These are phyloP conservation scores for Rhineura floridana DNA, from an alignment of 2,113 vertebrate species.

Conservation along the genomic window DNA sequence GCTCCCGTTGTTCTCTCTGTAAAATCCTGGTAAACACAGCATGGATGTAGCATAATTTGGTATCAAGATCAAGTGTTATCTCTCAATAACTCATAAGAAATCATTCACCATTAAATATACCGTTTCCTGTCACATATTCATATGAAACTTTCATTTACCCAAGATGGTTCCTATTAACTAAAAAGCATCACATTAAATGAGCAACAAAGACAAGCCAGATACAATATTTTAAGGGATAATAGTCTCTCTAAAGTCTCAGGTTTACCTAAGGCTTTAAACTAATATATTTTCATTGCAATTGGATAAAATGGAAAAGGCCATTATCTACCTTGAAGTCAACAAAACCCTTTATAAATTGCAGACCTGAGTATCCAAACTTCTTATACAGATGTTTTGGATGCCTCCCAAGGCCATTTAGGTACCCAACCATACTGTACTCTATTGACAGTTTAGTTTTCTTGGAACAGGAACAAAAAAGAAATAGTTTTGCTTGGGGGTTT, in stretches of 20 bases:
- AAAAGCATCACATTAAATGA: slow-evolving; percentile 57
- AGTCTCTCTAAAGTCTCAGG: slow-evolving; percentile 28
- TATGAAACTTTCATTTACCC: slow-evolving; percentile 65
- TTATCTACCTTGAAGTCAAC: not conserved
- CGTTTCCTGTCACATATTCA: slow-evolving; percentile 64
- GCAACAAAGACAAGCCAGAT: slow-evolving; percentile 44
- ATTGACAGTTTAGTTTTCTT: not conserved
- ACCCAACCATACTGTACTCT: not conserved
- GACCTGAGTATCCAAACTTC: not conserved
- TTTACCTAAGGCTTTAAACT: not conserved
- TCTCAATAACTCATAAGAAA: slow-evolving; percentile 73
- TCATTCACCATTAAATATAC: slow-evolving; percentile 74
- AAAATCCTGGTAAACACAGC: slow-evolving; percentile 79
- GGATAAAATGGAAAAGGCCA: not conserved
- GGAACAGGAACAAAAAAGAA: not conserved
- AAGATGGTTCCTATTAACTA: slow-evolving; percentile 70
- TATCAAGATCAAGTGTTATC: slow-evolving; percentile 76
- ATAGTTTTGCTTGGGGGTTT: not conserved
- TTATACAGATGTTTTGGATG: not conserved
- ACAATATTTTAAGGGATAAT: slow-evolving; percentile 44
- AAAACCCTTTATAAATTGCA: not conserved
- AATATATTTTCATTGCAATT: slow-evolving; percentile 9
- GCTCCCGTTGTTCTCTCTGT: slow-evolving; percentile 77
- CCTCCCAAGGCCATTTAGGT: not conserved
- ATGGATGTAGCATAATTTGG: slow-evolving; percentile 76